These are phyloP conservation scores for Catharus bicknelli DNA, from an alignment of 2,113 vertebrate genomes.

Conservation along the genomic window DNA sequence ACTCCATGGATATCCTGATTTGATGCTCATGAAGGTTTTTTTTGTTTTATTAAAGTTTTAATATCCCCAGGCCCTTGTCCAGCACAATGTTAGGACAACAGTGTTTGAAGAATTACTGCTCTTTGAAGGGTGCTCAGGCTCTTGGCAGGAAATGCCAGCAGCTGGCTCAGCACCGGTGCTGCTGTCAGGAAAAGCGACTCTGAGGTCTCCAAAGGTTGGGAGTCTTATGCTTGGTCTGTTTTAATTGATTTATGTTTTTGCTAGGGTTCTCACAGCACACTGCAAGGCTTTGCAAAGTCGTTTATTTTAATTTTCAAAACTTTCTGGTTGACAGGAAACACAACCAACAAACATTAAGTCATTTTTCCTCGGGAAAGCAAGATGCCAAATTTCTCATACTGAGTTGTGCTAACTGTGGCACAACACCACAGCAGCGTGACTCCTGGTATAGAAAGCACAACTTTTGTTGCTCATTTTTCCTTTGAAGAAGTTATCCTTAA, in stretches of 20 bases:
- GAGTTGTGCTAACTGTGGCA: background rate
- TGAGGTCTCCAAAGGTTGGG: background rate
- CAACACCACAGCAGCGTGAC: background rate
- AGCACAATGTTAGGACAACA: background rate
- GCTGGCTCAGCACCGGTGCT: background rate
- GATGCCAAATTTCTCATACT: background rate
- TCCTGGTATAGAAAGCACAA: background rate
- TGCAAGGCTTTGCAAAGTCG: background rate
- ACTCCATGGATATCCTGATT: background rate
- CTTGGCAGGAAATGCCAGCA: background rate
- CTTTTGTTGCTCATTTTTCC: background rate
- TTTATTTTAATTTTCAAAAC: constrained; percentile 31
- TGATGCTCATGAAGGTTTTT: background rate
- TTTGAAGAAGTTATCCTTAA: constrained; percentile 4
- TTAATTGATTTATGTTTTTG: constrained; percentile 19
- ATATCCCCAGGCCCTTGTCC: background rate
- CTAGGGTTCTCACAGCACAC: background rate
- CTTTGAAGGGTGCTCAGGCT: accelerated
- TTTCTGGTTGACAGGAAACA: background rate
- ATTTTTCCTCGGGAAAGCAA: background rate
- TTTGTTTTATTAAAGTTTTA: background rate
- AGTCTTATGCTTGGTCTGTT: background rate
- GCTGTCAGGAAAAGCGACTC: background rate
- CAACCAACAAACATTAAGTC: background rate
- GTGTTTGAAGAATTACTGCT: background rate